Conservation (phyloP, 30 jellyfish, hydroid and myxozoan genomes). For the Cassiopea xamachana region DNA sequence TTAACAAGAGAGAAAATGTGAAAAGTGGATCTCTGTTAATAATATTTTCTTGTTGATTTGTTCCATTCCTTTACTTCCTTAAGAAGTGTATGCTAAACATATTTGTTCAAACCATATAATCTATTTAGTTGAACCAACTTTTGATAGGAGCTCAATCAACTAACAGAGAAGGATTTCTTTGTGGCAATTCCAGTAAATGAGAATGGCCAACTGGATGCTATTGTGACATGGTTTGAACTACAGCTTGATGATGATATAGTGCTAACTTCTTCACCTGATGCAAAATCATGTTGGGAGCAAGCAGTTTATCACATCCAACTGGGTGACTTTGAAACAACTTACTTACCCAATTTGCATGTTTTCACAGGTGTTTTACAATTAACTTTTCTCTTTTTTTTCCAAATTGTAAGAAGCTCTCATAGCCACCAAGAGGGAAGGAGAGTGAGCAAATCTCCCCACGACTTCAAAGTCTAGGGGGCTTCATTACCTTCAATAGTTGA, state of each 20-base stretch:
- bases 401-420: too few species aligned
- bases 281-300: constrained; percentile 93
- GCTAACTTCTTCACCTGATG: constrained; percentile 60
- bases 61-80: not conserved
- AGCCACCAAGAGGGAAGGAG: too few species aligned
- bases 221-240: constrained; percentile 77
- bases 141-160: not conserved
- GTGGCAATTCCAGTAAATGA: constrained; percentile 23
- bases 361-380: not conserved
- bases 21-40: too few species aligned
- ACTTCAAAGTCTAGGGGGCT: too few species aligned
- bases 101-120: too few species aligned
- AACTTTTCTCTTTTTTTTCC: not conserved
- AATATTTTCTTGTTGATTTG: not conserved
- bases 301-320: constrained; percentile 69
- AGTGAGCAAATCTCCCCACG: too few species aligned
- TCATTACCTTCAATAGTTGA: too few species aligned
- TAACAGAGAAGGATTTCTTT: not conserved
- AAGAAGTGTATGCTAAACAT: too few species aligned
- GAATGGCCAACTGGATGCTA: constrained; percentile 73
- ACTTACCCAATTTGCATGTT: not conserved
- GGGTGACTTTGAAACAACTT: not conserved
- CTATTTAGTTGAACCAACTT: too few species aligned
- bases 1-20: too few species aligned
- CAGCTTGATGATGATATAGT: constrained; percentile 58